phyloP scores from a whole-genome alignment of 2,888 invertebrate genomes.

The Nineta flava region DNA sequence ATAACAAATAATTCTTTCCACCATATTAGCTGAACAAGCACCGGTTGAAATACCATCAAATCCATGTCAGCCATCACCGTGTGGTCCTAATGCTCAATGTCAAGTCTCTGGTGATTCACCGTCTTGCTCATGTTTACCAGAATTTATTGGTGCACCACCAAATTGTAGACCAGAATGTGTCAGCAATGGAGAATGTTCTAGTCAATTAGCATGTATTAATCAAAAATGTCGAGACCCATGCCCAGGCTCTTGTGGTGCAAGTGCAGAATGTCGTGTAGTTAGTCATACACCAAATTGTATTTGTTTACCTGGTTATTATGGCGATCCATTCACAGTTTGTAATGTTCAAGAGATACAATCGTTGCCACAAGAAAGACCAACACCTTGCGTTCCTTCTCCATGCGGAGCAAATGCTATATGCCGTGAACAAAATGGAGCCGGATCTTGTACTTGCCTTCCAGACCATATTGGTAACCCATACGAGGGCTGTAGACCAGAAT shows the following conservation, averaged over 20 bases:
- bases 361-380: constrained; percentile 16
- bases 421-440: constrained; percentile 32
- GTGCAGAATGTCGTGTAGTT: constrained; percentile 57
- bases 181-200: constrained; percentile 57
- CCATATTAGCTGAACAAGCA: constrained; percentile 17
- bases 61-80: constrained; percentile 64
- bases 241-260: constrained; percentile 49
- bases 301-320: constrained; percentile 48
- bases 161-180: constrained; percentile 68
- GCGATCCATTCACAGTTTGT: constrained; percentile 63
- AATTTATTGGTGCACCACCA: constrained; percentile 53
- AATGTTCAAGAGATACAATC: constrained; percentile 8
- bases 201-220: constrained; percentile 53
- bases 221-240: constrained; percentile 66
- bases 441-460: constrained; percentile 33
- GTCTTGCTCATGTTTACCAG: constrained; percentile 56
- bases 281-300: constrained; percentile 60
- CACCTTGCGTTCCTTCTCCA: constrained; percentile 29
- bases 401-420: constrained; percentile 35
- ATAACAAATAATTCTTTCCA: background rate
- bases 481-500: constrained; percentile 40
- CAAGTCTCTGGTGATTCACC: constrained; percentile 46
- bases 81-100: constrained; percentile 65
- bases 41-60: constrained; percentile 31
- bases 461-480: constrained; percentile 40